Evolutionary conservation across 1,140 invertebrate genomes (phyloP).

Genomic region (Drosophila auraria): DNA sequence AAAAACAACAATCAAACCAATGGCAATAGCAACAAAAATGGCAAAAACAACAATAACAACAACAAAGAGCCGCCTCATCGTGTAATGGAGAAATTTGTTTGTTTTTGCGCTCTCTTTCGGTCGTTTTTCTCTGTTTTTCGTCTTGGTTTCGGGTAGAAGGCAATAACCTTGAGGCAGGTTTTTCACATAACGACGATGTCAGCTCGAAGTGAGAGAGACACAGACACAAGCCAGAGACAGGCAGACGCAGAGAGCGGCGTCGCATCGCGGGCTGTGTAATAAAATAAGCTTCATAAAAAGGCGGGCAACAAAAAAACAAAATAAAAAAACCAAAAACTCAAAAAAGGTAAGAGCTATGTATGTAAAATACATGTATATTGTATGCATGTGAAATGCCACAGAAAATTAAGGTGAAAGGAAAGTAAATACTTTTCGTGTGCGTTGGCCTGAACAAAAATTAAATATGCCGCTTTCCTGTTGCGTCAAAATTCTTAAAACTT

Average conservation of each 20-base stretch:
- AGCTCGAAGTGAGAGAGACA: constrained; percentile 27
- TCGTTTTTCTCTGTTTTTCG: constrained; percentile 33
- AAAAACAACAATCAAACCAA: constrained; percentile 5
- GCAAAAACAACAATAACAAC: constrained; percentile 33
- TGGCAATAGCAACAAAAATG: constrained; percentile 8
- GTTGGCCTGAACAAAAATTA: constrained; percentile 6
- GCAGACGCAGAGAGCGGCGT: constrained; percentile 9
- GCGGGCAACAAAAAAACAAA: constrained; percentile 23
- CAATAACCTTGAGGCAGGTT: constrained; percentile 82
- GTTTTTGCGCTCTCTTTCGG: constrained; percentile 64
- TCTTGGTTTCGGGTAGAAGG: constrained; percentile 63
- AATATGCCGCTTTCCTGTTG: constrained; percentile 13
- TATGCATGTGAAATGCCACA: constrained; percentile 30
- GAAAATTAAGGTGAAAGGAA: constrained; percentile 22
- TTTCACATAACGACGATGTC: constrained; percentile 65
- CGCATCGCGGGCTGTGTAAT: constrained; percentile 28
- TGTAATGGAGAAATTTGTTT: constrained; percentile 77
- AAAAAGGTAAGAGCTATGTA: constrained; percentile 34
- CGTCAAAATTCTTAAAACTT: constrained; percentile 24
- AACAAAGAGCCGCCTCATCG: constrained; percentile 51
- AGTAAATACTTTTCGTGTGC: constrained; percentile 32
- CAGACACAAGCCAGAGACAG: constrained; percentile 1
- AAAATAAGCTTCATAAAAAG: constrained; percentile 58
- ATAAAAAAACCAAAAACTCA: neutral
- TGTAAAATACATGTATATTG: constrained; percentile 22